A percentile compares a stretch with the other conserved stretches of the same genome.
These are phyloP conservation scores for Gymnothorax javanicus DNA, from an alignment of 2,797 vertebrate species.

Conservation along the genomic window DNA sequence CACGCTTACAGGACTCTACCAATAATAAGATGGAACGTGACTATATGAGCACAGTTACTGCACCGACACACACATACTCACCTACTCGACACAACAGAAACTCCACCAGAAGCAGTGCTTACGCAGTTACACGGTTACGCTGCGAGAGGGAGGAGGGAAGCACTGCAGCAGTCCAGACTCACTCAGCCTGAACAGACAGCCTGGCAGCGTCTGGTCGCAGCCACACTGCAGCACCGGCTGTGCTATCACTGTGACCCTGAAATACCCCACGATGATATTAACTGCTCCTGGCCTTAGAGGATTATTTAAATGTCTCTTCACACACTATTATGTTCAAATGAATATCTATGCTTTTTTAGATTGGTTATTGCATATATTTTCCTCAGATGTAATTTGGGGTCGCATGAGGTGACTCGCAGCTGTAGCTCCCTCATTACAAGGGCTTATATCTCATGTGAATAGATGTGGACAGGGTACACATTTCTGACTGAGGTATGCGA, in stretches of 20 bases:
- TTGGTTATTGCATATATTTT: not conserved
- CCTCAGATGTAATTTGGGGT: not conserved
- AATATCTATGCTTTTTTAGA: not conserved
- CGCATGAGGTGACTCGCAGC: not conserved
- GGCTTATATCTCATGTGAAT: not conserved
- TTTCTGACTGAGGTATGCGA: not conserved
- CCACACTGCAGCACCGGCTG: not conserved
- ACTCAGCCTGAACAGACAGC: not conserved
- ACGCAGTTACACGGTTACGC: not conserved
- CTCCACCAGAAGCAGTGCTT: too few relatives aligned
- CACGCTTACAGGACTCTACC: not conserved
- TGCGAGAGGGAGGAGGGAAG: not conserved
- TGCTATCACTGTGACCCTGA: not conserved
- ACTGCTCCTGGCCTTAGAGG: not conserved
- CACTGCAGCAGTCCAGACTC: not conserved
- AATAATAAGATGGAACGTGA: not conserved
- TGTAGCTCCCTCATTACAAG: not conserved
- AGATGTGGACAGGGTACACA: not conserved
- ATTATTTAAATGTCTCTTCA: not conserved
- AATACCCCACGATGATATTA: not conserved
- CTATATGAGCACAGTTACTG: not conserved
- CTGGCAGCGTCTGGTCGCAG: not conserved
- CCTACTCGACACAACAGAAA: too few relatives aligned
- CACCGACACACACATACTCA: not conserved
- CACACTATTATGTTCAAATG: not conserved